Base-by-base conservation (phyloP, 2,797 vertebrate genomes). In the Miopithecus talapoin region DNA sequence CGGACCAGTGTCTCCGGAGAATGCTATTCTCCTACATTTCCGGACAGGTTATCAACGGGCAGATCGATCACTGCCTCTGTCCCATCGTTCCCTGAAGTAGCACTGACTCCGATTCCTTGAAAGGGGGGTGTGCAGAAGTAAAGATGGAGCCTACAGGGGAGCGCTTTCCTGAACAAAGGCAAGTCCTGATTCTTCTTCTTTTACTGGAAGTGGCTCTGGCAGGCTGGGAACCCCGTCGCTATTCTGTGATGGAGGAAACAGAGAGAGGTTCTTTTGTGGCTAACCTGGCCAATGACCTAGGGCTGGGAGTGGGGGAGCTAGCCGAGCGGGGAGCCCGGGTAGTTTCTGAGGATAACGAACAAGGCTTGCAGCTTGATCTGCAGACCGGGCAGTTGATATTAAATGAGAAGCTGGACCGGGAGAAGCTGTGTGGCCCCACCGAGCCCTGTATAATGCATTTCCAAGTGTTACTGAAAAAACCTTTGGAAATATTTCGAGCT, bases 391-490 rank as follows among this genome's bases (percentile, higher is more conserved):
- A 97, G 41, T 97, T 99, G 95, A 89, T 91, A 5, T 81, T 97
- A 90, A 98, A 97, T 84, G 95, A 98, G 19, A 98, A 98, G 2
- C 95, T 99, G 97, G 98, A 99, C 88, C 97, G 98, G 46, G 98
- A 99, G 95, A 78, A 97, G 85, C 91, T 98, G 87, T 99, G 99
- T 26, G 98, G 97, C 0, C 87, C 97, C 55, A 97, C 87, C 0
- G 93, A 98, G 0, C 97, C 91, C 21, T 99, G 98, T 97, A 78
- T 98, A 33, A 75, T 97, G 57, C 92, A 88, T 91, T 98, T 98
- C 88, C 98, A 98, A 92, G 96, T 99, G 76, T 97, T 98, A 79
- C 96, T 99, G 92, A 98, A 98, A 91, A 99, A 98, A 22, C 98
- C 98, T 0, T 4, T 98, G 85, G 95, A 98, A 83, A 91, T 99